Percentiles rank a stretch among this genome's conserved stretches.
phyloP scores from a whole-genome alignment of 2,888 invertebrate species.

The Ophioninae sp. region DNA sequence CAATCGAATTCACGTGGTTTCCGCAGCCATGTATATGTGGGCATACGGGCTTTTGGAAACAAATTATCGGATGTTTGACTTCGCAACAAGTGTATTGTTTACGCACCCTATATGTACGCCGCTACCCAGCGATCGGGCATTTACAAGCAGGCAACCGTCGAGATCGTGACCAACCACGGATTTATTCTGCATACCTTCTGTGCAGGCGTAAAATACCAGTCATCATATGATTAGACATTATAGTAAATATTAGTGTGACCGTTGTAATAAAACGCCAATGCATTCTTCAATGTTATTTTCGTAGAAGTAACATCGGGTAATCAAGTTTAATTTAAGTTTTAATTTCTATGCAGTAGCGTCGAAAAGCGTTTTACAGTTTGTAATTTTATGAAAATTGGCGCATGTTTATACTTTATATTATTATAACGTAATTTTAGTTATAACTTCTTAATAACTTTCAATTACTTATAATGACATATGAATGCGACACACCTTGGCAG shows the following conservation, averaged over 20 bases:
- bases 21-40: constrained; percentile 18
- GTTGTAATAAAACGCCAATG: background rate
- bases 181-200: no score
- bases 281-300: background rate
- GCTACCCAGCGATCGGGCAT: background rate
- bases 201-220: background rate
- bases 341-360: background rate
- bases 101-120: no score
- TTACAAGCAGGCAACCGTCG: no score
- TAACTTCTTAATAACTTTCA: no score
- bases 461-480: no score
- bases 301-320: background rate
- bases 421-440: no score
- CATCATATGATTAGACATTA: background rate
- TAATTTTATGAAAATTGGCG: no score
- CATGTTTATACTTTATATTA: no score
- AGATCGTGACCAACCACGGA: no score
- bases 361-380: background rate
- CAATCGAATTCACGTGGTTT: constrained; percentile 65
- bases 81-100: no score
- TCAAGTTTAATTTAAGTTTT: background rate
- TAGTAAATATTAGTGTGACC: background rate
- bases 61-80: no score
- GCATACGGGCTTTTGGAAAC: constrained; percentile 10
- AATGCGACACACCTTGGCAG: no score